phyloP scores from a whole-genome alignment of 2,888 invertebrate genomes.

The Scaptomyza parva region DNA sequence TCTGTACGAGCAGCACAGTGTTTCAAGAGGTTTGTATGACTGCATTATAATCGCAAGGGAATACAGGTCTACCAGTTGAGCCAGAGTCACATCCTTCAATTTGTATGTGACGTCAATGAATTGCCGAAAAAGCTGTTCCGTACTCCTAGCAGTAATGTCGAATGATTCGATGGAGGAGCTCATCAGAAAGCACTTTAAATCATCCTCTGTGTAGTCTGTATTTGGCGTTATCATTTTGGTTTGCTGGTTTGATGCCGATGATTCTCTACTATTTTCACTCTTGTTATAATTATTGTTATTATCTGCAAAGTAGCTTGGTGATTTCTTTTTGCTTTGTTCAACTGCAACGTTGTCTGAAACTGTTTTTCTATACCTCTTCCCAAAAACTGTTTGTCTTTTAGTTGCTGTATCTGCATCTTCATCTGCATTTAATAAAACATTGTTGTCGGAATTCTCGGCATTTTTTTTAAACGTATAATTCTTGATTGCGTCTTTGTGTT shows the following conservation, averaged over 20 bases:
- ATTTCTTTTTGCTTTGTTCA: background rate
- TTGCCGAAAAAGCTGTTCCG: constrained; percentile 14
- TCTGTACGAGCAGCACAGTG: constrained; percentile 27
- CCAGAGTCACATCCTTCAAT: background rate
- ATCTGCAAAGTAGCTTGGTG: background rate
- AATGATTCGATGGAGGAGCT: background rate
- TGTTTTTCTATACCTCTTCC: background rate
- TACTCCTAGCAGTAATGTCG: background rate
- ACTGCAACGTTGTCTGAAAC: background rate
- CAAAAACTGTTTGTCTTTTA: background rate
- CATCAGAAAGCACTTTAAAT: background rate
- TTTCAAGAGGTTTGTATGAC: constrained; percentile 19
- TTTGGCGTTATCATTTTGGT: background rate
- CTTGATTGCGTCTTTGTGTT: background rate
- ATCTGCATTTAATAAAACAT: background rate
- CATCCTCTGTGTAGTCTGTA: background rate
- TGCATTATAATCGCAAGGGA: constrained; percentile 52
- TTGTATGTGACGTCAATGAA: constrained; percentile 2
- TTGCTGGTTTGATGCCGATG: background rate
- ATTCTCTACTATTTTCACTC: background rate
- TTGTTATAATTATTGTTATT: background rate
- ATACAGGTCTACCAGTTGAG: constrained; percentile 49
- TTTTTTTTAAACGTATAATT: background rate
- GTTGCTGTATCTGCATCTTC: background rate
- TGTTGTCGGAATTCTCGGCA: background rate